phyloP scores from a whole-genome alignment of 1,140 invertebrate species.

The Neelides sp. region DNA sequence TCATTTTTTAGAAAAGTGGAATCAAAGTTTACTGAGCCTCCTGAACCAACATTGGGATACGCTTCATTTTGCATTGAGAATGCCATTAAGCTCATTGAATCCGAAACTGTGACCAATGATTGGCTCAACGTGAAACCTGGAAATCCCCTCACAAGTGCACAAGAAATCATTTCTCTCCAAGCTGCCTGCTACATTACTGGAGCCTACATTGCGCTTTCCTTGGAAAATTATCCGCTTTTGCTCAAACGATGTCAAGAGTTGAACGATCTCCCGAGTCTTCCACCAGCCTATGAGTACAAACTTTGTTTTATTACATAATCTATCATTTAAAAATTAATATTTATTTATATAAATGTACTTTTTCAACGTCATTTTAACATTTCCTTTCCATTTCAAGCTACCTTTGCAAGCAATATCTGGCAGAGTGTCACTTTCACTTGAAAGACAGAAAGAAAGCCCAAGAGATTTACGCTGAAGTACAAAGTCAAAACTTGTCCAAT shows the following conservation, averaged over 20 bases:
- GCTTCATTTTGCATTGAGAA: conserved; percentile 74
- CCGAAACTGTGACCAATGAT: background rate
- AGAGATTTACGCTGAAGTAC: too few species aligned
- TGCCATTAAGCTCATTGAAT: conserved; percentile 51
- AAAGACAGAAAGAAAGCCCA: too few species aligned
- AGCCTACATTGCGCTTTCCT: conserved; percentile 15
- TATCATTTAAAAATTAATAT: background rate
- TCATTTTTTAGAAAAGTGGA: conserved; percentile 34
- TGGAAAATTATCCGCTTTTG: conserved; percentile 16
- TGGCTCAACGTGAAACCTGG: conserved; percentile 19
- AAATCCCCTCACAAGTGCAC: conserved; percentile 14
- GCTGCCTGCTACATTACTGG: conserved; percentile 21
- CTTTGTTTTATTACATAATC: background rate
- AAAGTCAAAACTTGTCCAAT: too few species aligned
- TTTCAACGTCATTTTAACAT: background rate
- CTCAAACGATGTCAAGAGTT: conserved; percentile 14
- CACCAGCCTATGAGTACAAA: conserved; percentile 15
- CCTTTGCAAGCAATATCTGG: too few species aligned
- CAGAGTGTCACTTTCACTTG: too few species aligned
- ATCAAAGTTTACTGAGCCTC: conserved; percentile 64
- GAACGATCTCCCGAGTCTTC: conserved; percentile 9
- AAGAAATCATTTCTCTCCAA: conserved; percentile 21
- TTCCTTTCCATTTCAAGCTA: background rate
- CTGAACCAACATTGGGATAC: conserved; percentile 78
- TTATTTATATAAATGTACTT: background rate